phyloP scores from a whole-genome alignment of 2,113 vertebrate species.

The Orientallactaga bullata region DNA sequence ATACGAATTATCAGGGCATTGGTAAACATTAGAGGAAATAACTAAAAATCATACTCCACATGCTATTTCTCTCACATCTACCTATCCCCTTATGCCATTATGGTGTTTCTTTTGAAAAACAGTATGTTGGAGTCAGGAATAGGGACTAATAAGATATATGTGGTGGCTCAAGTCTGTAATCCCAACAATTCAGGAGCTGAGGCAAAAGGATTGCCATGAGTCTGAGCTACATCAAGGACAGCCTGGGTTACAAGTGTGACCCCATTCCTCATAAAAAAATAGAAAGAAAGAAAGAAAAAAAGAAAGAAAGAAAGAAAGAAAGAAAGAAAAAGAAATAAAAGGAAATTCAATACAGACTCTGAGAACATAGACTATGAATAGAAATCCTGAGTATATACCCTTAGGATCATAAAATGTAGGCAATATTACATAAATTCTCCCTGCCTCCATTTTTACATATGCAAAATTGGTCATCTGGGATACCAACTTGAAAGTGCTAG shows the following conservation, averaged over 20 bases:
- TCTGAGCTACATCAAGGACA: neutral
- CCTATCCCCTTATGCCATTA: neutral
- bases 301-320: neutral
- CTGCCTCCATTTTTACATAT: neutral
- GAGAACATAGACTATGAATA: neutral
- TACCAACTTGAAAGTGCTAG: neutral
- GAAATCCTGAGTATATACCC: neutral
- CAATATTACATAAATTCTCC: neutral
- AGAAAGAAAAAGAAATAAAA: neutral
- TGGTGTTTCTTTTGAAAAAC: neutral
- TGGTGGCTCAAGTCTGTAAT: neutral
- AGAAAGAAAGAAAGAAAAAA: fast-evolving
- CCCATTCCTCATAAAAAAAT: neutral
- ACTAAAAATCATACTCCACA: neutral
- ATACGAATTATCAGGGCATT: neutral
- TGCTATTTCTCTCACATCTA: neutral
- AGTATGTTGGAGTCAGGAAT: neutral
- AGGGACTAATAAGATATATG: neutral
- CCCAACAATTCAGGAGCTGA: neutral
- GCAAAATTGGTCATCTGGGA: neutral
- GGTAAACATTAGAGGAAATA: neutral
- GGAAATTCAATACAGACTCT: neutral
- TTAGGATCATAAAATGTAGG: neutral
- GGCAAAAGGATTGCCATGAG: neutral
- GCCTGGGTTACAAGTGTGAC: neutral